phyloP scores from a whole-genome alignment of 1,140 invertebrate species.

The Apis mellifera region Amel_HAv3.1 CM009936.2:13132501-13133000 shows the following conservation, averaged over 20 bases:
- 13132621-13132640: constrained; percentile 36
- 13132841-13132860: no score
- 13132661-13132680: constrained; percentile 64
- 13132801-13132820: not conserved
- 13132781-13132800: not conserved
- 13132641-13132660: constrained; percentile 65
- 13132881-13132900: not conserved
- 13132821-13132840: no score
- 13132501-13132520: constrained; percentile 73
- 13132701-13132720: not conserved
- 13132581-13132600: constrained; percentile 66
- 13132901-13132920: not conserved
- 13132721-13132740: not conserved
- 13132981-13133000: no score
- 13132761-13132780: constrained; percentile 1
- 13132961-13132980: no score
- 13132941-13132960: not conserved
- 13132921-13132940: not conserved
- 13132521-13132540: constrained; percentile 63
- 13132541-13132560: constrained; percentile 64
- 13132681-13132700: not conserved
- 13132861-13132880: not conserved
- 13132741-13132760: constrained; percentile 11
- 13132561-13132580: constrained; percentile 64
- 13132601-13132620: constrained; percentile 65